Base-by-base conservation (phyloP, 2,113 vertebrate species). In the Rhinogobius similis region DNA sequence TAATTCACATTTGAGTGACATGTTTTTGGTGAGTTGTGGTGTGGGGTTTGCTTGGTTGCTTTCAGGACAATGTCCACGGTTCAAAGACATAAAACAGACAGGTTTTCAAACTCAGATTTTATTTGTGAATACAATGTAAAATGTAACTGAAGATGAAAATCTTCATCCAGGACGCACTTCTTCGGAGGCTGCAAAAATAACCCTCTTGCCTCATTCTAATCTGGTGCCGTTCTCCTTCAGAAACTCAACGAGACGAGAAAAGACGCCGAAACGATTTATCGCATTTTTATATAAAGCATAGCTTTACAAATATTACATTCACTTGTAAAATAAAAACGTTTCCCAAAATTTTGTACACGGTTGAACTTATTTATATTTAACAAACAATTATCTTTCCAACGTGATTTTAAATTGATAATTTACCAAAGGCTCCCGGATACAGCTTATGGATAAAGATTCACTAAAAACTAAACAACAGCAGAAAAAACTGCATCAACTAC, bases 111-210 rank as follows among this genome's bases (percentile, higher is more conserved):
- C 82, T 89, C 66, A 91, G 29, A 80, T 85, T 93, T 93, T 93
- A 93, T 93, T 93, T 73, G 78, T 86, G 89, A 92, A 84, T 87
- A 92, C 92, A 93, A 81, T 58, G 75, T 88, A 86, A 90, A 90
- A 89, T 21, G 68, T 88, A 87, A 84, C 59, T 79, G 80, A 79
- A 82, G 84, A 53, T 44, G 81, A 77, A 73, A 55, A 68, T 88
- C 89, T 89, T 90, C 84, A 66, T 79, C 81, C 75, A 86, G 90
- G 81, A 84, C 77, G 70, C 48, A 83, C 77, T 70, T 85, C 83
- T 85, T 88, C 39, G 75, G 50, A 69, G 78, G 73, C 72, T 77
- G 70, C 61, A 75, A 78, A 79, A 81, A 52, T 18, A 36, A 62
- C 62, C 52, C 39, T 21, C 46, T 16, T 63, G 43, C 50, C 32